These are phyloP conservation scores for Percopsis omiscomaycus DNA, from an alignment of 2,797 vertebrate species.

Conservation along the genomic window DNA sequence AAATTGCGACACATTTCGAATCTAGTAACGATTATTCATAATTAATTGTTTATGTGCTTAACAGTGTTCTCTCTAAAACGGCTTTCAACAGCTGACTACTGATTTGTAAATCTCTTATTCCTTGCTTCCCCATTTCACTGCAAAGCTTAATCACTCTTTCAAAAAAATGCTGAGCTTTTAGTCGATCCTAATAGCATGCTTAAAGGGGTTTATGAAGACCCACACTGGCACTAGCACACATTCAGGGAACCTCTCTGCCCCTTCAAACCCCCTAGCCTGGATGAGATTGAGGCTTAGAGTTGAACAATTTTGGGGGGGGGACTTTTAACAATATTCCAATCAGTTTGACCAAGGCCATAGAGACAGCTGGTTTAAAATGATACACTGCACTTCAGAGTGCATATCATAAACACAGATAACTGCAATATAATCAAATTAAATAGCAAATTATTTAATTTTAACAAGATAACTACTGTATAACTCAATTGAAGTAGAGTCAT, in stretches of 20 bases:
- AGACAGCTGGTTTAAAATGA: too few relatives aligned
- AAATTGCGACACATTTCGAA: too few relatives aligned
- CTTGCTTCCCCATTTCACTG: slow-evolving; percentile 2
- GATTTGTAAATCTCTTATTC: slow-evolving; percentile 6
- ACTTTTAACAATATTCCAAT: not conserved
- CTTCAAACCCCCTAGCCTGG: slow-evolving; percentile 13
- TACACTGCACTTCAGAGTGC: too few relatives aligned
- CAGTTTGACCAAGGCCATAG: too few relatives aligned
- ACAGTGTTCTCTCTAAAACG: not conserved
- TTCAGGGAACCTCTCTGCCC: slow-evolving; percentile 8
- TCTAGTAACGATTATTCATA: not conserved
- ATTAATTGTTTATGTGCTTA: not conserved
- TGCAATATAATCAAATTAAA: too few relatives aligned
- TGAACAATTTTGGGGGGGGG: slow-evolving; percentile 1
- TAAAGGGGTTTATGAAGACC: slow-evolving; percentile 29
- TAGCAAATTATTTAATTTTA: too few relatives aligned
- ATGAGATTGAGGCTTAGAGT: slow-evolving; percentile 2
- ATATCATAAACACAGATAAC: not conserved
- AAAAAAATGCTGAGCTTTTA: slow-evolving; percentile 40
- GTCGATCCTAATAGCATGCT: slow-evolving; percentile 19
- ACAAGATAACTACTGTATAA: too few relatives aligned
- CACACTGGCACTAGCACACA: not conserved
- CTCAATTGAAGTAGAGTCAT: too few relatives aligned
- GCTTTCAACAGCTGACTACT: not conserved
- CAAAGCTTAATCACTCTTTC: slow-evolving; percentile 17